These are phyloP conservation scores for Gasterosteus nipponicus DNA, from an alignment of 2,113 vertebrate species.

Conservation along the genomic window DNA sequence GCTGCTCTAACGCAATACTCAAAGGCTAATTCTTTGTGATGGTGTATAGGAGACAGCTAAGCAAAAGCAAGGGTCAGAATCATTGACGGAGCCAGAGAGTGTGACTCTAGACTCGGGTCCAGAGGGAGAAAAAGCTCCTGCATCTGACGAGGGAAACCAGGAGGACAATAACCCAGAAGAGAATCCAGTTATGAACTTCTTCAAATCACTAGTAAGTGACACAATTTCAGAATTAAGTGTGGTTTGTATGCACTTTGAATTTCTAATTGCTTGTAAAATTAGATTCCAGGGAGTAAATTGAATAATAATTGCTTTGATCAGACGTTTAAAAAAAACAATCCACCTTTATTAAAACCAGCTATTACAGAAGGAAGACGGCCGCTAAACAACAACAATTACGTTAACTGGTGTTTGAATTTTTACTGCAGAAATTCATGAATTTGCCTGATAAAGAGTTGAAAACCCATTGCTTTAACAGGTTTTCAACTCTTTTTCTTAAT, in stretches of 20 bases:
- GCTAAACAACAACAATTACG: accelerated
- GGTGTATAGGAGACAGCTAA: constrained; percentile 74
- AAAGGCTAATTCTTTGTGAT: constrained; percentile 74
- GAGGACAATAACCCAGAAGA: constrained; percentile 71
- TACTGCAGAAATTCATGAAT: background rate
- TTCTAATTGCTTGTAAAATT: constrained; percentile 8
- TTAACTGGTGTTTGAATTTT: background rate
- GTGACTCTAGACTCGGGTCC: constrained; percentile 35
- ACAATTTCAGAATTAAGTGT: background rate
- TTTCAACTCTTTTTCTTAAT: no score
- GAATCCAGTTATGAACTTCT: constrained; percentile 96
- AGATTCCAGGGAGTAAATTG: background rate
- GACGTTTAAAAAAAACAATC: background rate
- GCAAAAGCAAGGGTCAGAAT: constrained; percentile 61
- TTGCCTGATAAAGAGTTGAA: background rate
- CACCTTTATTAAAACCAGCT: background rate
- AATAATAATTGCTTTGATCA: background rate
- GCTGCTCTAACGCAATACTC: constrained; percentile 65
- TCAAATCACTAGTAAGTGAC: constrained; percentile 92
- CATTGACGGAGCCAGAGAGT: constrained; percentile 53
- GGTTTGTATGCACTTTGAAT: background rate
- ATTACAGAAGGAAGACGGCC: constrained; percentile 16
- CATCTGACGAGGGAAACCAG: constrained; percentile 47
- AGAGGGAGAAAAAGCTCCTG: constrained; percentile 40
- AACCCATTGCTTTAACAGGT: background rate